phyloP scores from a whole-genome alignment of 1,140 invertebrate species.

The Drosophila littoralis region DNA sequence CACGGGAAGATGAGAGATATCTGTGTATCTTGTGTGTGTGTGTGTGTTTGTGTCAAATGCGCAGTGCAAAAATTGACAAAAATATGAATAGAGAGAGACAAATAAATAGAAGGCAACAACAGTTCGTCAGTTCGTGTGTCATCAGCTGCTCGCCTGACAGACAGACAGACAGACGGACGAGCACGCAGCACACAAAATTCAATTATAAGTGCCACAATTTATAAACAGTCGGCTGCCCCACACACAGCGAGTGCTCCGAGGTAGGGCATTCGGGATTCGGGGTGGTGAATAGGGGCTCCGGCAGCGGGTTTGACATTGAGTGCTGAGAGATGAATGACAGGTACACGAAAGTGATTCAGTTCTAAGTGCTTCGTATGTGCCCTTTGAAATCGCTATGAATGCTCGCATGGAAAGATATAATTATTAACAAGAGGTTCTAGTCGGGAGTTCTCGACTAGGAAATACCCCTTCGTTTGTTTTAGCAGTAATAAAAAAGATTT shows the following conservation, averaged over 20 bases:
- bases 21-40: slow-evolving; percentile 1
- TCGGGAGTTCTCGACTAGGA: no score
- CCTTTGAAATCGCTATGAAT: slow-evolving; percentile 12
- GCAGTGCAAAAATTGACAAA: slow-evolving; percentile 64
- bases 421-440: no score
- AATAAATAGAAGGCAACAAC: slow-evolving; percentile 10
- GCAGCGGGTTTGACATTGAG: slow-evolving; percentile 53
- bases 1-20: slow-evolving; percentile 33
- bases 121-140: slow-evolving; percentile 31
- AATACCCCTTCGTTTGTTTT: no score
- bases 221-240: slow-evolving; percentile 19
- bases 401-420: slow-evolving; percentile 13
- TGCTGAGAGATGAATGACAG: slow-evolving; percentile 62
- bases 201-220: slow-evolving; percentile 50
- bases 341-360: slow-evolving; percentile 45
- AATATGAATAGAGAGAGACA: slow-evolving; percentile 24
- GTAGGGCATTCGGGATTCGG: background rate
- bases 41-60: slow-evolving; percentile 52
- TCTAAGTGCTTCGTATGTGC: slow-evolving; percentile 21
- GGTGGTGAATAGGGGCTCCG: no score
- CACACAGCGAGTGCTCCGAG: background rate
- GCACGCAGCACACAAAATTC: slow-evolving; percentile 42
- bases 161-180: background rate
- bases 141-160: slow-evolving; percentile 28
- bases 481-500: no score